Evolutionary conservation across 1,140 invertebrate genomes (phyloP), one percentile per base, ranked within the genome.

Genomic region (Bombus sylvicola): DNA sequence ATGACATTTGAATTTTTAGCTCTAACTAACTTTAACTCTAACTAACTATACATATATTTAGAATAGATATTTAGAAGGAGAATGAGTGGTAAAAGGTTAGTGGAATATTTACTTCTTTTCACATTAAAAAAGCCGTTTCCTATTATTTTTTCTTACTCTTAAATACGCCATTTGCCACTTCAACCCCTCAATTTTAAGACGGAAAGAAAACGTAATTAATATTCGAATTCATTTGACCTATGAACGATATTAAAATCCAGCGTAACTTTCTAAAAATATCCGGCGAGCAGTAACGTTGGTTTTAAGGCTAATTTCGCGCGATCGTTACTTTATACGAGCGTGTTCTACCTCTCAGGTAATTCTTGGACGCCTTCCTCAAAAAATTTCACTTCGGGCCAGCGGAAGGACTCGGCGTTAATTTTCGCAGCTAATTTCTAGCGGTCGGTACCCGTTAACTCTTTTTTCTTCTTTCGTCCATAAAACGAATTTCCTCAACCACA

Each of bases 371-470:
- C 8, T 62, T 77, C 57, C 34, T 41, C 57, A 77, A 77, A 62
- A 77, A 41, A 77, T 64, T 64, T 39, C 75, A 34, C 28, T 53
- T 12, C 74, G 13, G 59, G 3, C 15, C 8, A 41, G 2, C 75
- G 18, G 9, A 31, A n/a, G 28, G 64, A 41, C 57, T 41, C 75
- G 34, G 34, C 34, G 34, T 39, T 76, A 37, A 59, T 76, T 76
- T 34, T 76, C 53, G 53, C 53, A 53, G 53, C 34, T 76, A 76
- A 76, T 76, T 76, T 76, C 41, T 47, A 74, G 41, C 72, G 72
- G n/a, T 47, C n/a, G 72, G 72, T 31, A 10, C n/a, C 28, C 72
- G 41, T 74, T 73, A 31, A 43, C 18, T n/a, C 28, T 47, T 18
- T 31, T 74, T 31, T n/a, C 28, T 3, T 28, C 10, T 6, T 8